These are phyloP conservation scores for Orthonyx spaldingii DNA, from an alignment of 2,113 vertebrate genomes.

Conservation along the genomic window DNA sequence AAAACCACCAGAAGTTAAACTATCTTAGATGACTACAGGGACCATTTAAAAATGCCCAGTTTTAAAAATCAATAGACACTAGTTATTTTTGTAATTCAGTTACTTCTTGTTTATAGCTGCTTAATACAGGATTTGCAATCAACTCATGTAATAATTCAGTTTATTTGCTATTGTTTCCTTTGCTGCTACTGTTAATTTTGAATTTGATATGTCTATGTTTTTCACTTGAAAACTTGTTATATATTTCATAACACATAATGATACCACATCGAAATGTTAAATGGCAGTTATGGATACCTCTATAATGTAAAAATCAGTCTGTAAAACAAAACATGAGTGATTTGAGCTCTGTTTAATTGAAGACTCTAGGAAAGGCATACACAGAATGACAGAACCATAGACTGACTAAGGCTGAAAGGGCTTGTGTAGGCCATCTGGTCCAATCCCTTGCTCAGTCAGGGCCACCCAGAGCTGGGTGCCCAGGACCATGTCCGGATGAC, in stretches of 20 bases:
- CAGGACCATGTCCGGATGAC: not conserved
- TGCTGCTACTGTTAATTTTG: not conserved
- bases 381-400: not conserved
- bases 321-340: not conserved
- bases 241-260: not conserved
- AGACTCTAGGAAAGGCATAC: not conserved
- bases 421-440: not conserved
- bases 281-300: not conserved
- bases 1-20: not conserved
- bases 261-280: not conserved
- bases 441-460: fast-evolving
- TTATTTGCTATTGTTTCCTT: not conserved
- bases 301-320: not conserved
- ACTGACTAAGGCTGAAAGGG: not conserved
- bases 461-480: not conserved
- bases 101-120: not conserved
- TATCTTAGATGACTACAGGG: not conserved
- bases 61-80: not conserved
- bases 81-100: not conserved
- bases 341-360: not conserved
- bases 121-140: not conserved
- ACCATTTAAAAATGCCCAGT: not conserved
- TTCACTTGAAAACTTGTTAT: not conserved
- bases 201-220: not conserved
- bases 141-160: not conserved